These are phyloP conservation scores for Dendrolimus punctatus DNA, from an alignment of 1,140 invertebrate species.

Conservation along the genomic window DNA sequence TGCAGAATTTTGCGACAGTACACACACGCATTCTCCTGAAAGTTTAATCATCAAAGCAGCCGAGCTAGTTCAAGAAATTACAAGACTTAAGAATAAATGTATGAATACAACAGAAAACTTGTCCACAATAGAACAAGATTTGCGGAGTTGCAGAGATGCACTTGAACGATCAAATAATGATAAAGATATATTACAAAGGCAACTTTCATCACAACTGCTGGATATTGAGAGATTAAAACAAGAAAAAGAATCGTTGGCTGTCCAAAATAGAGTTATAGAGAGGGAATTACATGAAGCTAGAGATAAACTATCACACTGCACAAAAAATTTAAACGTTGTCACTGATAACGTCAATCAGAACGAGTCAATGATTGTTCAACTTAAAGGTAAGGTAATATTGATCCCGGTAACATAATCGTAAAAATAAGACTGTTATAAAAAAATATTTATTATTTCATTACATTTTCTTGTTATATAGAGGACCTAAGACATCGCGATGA, in stretches of 20 bases:
- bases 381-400: conserved; percentile 73
- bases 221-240: conserved; percentile 79
- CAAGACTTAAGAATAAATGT: conserved; percentile 72
- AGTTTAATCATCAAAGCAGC: conserved; percentile 79
- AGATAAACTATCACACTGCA: conserved; percentile 76
- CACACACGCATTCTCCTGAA: conserved; percentile 76
- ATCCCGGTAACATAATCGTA: background rate
- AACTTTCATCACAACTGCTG: conserved; percentile 75
- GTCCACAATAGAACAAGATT: conserved; percentile 76
- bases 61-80: conserved; percentile 79
- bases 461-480: conserved; percentile 66
- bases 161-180: conserved; percentile 76
- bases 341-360: conserved; percentile 80
- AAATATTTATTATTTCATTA: background rate
- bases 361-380: conserved; percentile 77
- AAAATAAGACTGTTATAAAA: background rate
- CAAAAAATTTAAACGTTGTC: conserved; percentile 76
- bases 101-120: conserved; percentile 76
- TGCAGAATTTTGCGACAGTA: conserved; percentile 76
- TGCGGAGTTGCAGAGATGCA: conserved; percentile 76
- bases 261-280: conserved; percentile 77
- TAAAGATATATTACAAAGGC: conserved; percentile 80
- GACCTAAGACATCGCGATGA: conserved; percentile 80
- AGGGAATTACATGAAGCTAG: conserved; percentile 77
- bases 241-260: conserved; percentile 79